Conservation (phyloP, 2,797 vertebrate genomes). For the Cygnus olor region DNA sequence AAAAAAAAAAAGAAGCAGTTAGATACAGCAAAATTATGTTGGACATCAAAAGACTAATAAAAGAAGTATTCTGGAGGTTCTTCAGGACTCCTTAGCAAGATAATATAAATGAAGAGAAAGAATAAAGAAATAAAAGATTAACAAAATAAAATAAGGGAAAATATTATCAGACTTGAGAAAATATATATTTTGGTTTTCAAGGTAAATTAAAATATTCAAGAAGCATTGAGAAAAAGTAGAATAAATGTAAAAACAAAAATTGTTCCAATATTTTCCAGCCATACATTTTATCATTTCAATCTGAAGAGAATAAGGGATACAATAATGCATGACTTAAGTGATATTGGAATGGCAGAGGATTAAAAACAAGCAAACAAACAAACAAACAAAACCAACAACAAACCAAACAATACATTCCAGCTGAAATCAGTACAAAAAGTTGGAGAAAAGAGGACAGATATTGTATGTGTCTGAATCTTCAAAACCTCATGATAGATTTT, state of each 20-base stretch:
- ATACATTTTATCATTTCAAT: neutral
- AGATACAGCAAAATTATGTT: neutral
- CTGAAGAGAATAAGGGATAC: neutral
- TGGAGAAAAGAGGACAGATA: neutral
- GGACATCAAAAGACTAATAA: rapidly evolving
- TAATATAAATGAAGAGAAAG: neutral
- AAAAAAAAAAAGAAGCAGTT: neutral
- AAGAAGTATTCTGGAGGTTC: neutral
- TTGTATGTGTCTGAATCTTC: neutral
- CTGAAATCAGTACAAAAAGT: neutral
- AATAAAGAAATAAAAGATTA: neutral
- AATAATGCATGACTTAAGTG: neutral
- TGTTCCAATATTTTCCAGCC: neutral
- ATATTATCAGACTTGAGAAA: neutral
- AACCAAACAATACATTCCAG: neutral
- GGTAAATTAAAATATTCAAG: neutral
- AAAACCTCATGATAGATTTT: neutral
- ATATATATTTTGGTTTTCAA: neutral
- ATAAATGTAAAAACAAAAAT: neutral
- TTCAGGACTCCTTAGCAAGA: neutral
- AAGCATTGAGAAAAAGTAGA: neutral
- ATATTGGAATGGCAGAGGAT: neutral
- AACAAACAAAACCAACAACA: neutral
- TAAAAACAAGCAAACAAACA: neutral
- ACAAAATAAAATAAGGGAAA: neutral